Evolutionary conservation across 2,113 vertebrate genomes (phyloP).

Genomic region (Tachycineta bicolor): DNA sequence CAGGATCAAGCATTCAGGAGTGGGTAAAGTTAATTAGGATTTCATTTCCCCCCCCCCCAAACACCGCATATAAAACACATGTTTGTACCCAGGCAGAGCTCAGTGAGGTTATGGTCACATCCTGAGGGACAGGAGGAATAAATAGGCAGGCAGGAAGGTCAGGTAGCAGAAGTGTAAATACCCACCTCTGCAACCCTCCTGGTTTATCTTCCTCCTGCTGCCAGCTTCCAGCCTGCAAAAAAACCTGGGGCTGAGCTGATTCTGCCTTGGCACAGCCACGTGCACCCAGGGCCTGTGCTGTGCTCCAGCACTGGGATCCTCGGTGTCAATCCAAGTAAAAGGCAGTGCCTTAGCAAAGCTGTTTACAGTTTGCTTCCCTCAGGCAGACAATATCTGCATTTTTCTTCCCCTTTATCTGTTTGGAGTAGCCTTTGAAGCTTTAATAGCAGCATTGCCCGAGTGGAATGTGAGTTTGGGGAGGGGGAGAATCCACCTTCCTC

Average conservation of each 20-base stretch:
- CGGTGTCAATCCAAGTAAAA: neutral
- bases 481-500: neutral
- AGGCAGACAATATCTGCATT: conserved; percentile 17
- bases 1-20: neutral
- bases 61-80: neutral
- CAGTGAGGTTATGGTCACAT: neutral
- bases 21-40: neutral
- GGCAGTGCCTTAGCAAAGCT: neutral
- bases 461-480: neutral
- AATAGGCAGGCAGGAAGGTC: conserved; percentile 6
- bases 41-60: neutral
- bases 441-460: neutral
- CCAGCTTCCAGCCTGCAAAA: neutral
- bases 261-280: rapidly evolving
- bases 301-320: neutral
- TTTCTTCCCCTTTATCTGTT: conserved; percentile 27
- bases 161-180: conserved; percentile 34
- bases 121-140: conserved; percentile 28
- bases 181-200: neutral
- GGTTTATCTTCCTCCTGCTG: neutral
- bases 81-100: neutral
- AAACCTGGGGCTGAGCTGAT: neutral
- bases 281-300: neutral
- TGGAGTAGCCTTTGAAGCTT: conserved; percentile 47
- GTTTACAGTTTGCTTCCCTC: conserved; percentile 23